Evolutionary conservation across 30 jellyfish, hydroid and myxozoan genomes (phyloP).

Genomic region (Mastigias papua): DNA sequence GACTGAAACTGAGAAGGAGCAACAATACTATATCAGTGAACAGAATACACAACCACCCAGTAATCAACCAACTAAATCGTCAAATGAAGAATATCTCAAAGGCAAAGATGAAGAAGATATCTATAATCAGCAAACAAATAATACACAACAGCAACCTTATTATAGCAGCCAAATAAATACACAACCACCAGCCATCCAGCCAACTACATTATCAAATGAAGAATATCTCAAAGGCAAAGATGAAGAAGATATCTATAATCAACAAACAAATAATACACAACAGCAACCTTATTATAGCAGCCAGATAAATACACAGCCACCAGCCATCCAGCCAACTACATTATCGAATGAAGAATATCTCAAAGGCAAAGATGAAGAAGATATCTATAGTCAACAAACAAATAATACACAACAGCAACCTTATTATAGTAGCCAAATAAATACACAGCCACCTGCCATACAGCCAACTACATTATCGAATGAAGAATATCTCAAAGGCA

Average conservation of each 20-base stretch:
- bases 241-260: too few relatives aligned
- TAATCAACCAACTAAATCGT: background rate
- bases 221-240: background rate
- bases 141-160: background rate
- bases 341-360: background rate
- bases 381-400: too few relatives aligned
- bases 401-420: too few relatives aligned
- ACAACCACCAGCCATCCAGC: background rate
- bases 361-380: background rate
- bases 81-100: background rate
- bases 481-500: too few relatives aligned
- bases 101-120: constrained; percentile 1
- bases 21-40: background rate
- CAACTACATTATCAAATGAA: background rate
- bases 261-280: too few relatives aligned
- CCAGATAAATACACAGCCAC: background rate
- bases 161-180: background rate
- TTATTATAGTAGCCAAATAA: too few relatives aligned
- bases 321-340: background rate
- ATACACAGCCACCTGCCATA: too few relatives aligned
- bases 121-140: background rate
- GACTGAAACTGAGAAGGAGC: background rate
- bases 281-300: background rate
- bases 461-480: too few relatives aligned
- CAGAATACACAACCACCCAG: background rate